Evolutionary conservation across 2,888 invertebrate species (phyloP).

Genomic region (Muschampia plurimacula): DNA sequence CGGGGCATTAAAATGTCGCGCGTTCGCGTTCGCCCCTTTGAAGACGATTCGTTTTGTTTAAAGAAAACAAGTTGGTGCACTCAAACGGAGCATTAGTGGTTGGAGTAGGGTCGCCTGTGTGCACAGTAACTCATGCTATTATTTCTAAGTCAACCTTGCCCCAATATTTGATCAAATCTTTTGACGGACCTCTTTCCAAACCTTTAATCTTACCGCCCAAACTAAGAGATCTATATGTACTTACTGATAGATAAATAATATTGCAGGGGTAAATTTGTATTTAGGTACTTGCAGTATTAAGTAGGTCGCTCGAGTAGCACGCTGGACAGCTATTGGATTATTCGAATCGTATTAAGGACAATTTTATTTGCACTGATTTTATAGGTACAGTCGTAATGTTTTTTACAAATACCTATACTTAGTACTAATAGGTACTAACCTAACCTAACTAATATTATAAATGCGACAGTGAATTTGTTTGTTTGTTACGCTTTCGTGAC

Average conservation of each 20-base stretch:
- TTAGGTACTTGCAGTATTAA: background rate
- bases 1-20: constrained; percentile 29
- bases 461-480: too few species aligned
- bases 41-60: constrained; percentile 70
- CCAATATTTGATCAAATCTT: constrained; percentile 80
- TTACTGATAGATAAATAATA: background rate
- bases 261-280: constrained; percentile 16
- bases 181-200: constrained; percentile 61
- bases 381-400: background rate
- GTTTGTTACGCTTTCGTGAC: too few species aligned
- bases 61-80: constrained; percentile 78
- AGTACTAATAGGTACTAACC: too few species aligned
- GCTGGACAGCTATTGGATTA: constrained; percentile 8
- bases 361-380: constrained; percentile 3
- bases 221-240: constrained; percentile 45
- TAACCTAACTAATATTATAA: too few species aligned
- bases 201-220: constrained; percentile 77
- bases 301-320: background rate
- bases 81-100: constrained; percentile 72
- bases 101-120: constrained; percentile 75
- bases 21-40: constrained; percentile 47
- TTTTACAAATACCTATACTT: too few species aligned
- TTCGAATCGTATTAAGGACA: background rate
- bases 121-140: constrained; percentile 81
- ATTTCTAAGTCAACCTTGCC: constrained; percentile 79